A percentile compares a stretch with the other conserved stretches of the same genome.
Conservation (phyloP, 2,888 invertebrate genomes). For the Rosalia funebris region DNA sequence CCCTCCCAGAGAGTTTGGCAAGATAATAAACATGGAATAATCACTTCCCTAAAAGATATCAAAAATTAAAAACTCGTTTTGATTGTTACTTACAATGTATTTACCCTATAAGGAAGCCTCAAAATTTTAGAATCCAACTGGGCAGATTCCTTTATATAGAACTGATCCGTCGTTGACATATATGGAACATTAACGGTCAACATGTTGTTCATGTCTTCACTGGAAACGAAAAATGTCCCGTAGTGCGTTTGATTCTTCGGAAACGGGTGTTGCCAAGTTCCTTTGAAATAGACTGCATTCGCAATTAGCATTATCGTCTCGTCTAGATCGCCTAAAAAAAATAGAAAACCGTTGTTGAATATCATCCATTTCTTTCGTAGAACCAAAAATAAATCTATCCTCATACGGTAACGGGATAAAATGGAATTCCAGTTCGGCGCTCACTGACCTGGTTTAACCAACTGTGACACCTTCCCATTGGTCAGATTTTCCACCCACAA, state of each 20-base stretch:
- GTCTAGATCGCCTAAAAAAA: slow-evolving; percentile 68
- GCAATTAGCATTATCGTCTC: slow-evolving; percentile 73
- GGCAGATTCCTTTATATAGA: slow-evolving; percentile 72
- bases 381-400: no score
- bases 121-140: slow-evolving; percentile 77
- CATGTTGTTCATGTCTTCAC: slow-evolving; percentile 49
- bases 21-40: slow-evolving; percentile 77
- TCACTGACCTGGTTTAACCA: slow-evolving; percentile 70
- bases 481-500: slow-evolving; percentile 83
- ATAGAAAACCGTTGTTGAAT: no score
- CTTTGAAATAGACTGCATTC: slow-evolving; percentile 85
- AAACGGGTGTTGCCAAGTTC: slow-evolving; percentile 80
- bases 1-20: slow-evolving; percentile 75
- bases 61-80: not conserved
- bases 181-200: slow-evolving; percentile 67
- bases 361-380: no score
- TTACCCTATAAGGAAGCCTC: slow-evolving; percentile 77
- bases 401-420: no score
- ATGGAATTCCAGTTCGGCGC: no score
- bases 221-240: slow-evolving; percentile 71
- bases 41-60: slow-evolving; percentile 71
- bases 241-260: slow-evolving; percentile 69
- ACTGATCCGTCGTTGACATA: slow-evolving; percentile 76
- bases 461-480: slow-evolving; percentile 74
- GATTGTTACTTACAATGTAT: slow-evolving; percentile 1